Evolutionary conservation across 2,113 vertebrate species (phyloP), one percentile per base, ranked within the genome.

Genomic region (Morphnarchus princeps): DNA sequence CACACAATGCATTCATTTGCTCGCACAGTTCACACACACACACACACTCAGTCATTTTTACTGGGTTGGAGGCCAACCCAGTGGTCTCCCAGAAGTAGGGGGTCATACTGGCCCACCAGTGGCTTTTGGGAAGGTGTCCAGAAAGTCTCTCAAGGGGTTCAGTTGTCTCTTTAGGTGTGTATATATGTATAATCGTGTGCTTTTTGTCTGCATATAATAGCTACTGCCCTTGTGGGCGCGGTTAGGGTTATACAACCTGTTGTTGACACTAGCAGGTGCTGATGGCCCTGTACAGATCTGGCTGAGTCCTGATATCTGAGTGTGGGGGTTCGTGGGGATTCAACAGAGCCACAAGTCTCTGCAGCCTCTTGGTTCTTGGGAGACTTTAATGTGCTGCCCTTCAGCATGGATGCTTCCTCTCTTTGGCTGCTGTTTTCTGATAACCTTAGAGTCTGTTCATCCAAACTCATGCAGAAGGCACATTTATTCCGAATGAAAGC

Each of bases 101-200:
- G 5, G 7, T 77, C 38, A 1, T 47, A 7, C 3, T 70, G 55
- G 40, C 59, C 20, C 34, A 36, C 9, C 42, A 34, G 55, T 38
- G 36, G 55, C 57, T 82, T 82, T 58, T 45, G 52, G 50, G 32
- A 42, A 18, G 9, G 16, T 10, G 13, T 67, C 52, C 70, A 85
- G 36, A 43, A 84, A 45, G 66, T 62, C 59, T 81, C 10, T 50
- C n/a, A 6, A 45, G 59, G 19, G 13, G 5, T 47, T 66, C 19
- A 11, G 29, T 52, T 82, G 12, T 62, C 47, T 55, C 38, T 45
- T 42, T 24, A 54, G 7, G 10, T 49, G 40, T 40, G 19, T 66
- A 3, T 22, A 6, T 36, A 14, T 9, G 2, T 28, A 10, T 3
- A 57, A 8, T 52, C 1, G 0, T 13, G n/a, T 66, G 32, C 43